phyloP scores from a whole-genome alignment of 2,888 invertebrate species.

The Cosmia pyralina region DNA sequence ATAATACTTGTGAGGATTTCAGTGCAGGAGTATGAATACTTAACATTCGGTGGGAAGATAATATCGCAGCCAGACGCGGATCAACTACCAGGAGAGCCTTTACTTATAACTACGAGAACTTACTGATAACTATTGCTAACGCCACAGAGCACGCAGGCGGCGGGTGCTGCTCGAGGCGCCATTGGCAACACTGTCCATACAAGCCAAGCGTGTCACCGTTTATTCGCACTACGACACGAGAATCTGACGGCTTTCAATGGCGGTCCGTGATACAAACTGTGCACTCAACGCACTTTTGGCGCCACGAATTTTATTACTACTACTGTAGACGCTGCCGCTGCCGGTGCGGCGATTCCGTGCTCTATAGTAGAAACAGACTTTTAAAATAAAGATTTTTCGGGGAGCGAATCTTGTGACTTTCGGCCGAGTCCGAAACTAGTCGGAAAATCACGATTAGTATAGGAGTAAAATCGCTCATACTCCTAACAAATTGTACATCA shows the following conservation, averaged over 20 bases:
- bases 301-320: neutral
- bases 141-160: neutral
- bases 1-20: slow-evolving; percentile 54
- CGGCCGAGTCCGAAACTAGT: neutral
- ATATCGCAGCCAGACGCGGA: slow-evolving; percentile 41
- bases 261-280: neutral
- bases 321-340: neutral
- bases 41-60: slow-evolving; percentile 60
- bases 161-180: neutral
- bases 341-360: neutral
- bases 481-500: neutral
- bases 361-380: slow-evolving; percentile 7
- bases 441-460: neutral
- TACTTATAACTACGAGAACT: slow-evolving; percentile 15
- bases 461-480: neutral
- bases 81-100: slow-evolving; percentile 1
- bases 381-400: neutral
- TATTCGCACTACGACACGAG: neutral
- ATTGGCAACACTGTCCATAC: neutral
- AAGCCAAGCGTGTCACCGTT: neutral
- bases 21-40: slow-evolving; percentile 49
- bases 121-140: neutral
- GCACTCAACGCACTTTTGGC: neutral
- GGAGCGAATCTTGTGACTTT: neutral
- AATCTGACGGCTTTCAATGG: neutral